Percentiles rank a stretch among this genome's conserved stretches.
These are phyloP conservation scores for Dromaius novaehollandiae DNA, from an alignment of 2,113 vertebrate genomes.

Conservation along the genomic window DNA sequence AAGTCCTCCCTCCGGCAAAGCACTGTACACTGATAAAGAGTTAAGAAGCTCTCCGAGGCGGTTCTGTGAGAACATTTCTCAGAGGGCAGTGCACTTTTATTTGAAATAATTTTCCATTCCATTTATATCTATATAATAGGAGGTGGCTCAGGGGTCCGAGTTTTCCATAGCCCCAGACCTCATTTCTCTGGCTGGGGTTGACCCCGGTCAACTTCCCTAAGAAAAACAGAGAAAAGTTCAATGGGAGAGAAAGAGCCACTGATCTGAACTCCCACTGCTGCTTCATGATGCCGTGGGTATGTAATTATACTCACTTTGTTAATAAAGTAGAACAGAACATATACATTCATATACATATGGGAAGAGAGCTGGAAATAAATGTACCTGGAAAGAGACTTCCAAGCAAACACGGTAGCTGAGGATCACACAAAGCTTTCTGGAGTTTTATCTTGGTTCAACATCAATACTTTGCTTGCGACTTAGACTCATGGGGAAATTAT, in stretches of 20 bases:
- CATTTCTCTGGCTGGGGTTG: slow-evolving; percentile 47
- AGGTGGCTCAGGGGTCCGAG: slow-evolving; percentile 68
- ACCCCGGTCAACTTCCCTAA: slow-evolving; percentile 60
- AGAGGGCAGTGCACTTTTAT: slow-evolving; percentile 73
- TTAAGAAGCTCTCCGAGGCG: slow-evolving; percentile 17
- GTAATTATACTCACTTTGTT: not conserved
- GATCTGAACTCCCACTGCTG: not conserved
- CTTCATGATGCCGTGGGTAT: not conserved
- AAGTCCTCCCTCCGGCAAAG: not conserved
- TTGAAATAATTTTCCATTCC: slow-evolving; percentile 77
- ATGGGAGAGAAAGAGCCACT: not conserved
- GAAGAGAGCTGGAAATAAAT: not conserved
- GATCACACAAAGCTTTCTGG: accelerated
- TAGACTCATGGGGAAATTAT: not conserved
- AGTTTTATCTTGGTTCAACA: not conserved
- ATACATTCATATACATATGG: not conserved
- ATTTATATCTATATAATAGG: slow-evolving; percentile 78
- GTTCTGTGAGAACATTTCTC: slow-evolving; percentile 77
- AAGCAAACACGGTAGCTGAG: accelerated
- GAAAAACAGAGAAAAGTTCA: slow-evolving; percentile 56
- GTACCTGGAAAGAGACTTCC: not conserved
- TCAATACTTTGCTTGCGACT: not conserved
- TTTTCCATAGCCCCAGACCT: slow-evolving; percentile 74
- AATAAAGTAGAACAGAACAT: not conserved
- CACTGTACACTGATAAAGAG: slow-evolving; percentile 22